phyloP scores from a whole-genome alignment of 2,888 invertebrate species.

The Cybosia mesomella region DNA sequence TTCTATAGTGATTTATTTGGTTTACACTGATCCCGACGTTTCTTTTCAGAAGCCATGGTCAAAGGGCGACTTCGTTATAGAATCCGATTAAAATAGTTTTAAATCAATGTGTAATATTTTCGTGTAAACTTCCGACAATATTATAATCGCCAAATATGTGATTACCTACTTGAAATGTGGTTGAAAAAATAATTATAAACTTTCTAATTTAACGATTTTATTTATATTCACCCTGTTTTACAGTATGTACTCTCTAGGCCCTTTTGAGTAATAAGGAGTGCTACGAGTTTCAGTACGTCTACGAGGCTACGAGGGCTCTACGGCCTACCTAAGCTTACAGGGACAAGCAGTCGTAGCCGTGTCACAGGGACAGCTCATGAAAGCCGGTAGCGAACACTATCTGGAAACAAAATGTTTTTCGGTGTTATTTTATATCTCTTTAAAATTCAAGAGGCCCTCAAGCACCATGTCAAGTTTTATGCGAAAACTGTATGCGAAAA shows the following conservation, averaged over 20 bases:
- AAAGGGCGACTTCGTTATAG: too few relatives aligned
- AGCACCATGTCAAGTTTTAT: neutral
- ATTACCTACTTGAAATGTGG: too few relatives aligned
- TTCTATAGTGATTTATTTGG: too few relatives aligned
- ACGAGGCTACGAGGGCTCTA: constrained; percentile 48
- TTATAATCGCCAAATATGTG: too few relatives aligned
- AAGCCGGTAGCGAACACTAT: constrained; percentile 31
- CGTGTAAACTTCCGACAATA: too few relatives aligned
- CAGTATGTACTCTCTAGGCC: neutral
- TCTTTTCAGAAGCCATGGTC: too few relatives aligned
- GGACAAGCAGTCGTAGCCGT: constrained; percentile 48
- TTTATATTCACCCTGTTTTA: neutral
- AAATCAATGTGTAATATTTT: too few relatives aligned
- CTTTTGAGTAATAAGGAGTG: neutral
- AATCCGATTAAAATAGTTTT: too few relatives aligned
- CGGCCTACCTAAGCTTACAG: constrained; percentile 55
- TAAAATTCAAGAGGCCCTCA: neutral
- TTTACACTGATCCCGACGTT: too few relatives aligned
- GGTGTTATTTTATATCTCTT: constrained; percentile 1
- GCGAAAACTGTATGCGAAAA: neutral
- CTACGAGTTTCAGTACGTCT: constrained; percentile 24
- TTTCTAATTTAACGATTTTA: neutral
- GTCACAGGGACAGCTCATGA: constrained; percentile 62
- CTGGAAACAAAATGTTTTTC: constrained; percentile 42
- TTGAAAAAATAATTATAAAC: neutral